These are phyloP conservation scores for Neodon shergylaensis DNA, from an alignment of 2,113 vertebrate genomes.

Conservation along the genomic window DNA sequence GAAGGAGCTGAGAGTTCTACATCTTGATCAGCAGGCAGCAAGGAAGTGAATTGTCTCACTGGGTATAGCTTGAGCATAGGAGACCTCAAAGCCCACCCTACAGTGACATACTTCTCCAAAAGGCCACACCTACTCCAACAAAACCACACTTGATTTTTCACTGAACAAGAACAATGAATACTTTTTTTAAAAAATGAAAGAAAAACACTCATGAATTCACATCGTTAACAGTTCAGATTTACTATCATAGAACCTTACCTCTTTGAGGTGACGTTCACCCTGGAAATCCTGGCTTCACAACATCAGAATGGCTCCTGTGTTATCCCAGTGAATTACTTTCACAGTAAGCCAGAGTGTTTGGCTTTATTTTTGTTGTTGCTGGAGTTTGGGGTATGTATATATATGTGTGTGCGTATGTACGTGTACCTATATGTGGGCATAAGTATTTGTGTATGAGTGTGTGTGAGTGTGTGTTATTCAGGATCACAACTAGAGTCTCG, in stretches of 20 bases:
- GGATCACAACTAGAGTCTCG: neutral
- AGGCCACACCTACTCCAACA: neutral
- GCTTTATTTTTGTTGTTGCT: neutral
- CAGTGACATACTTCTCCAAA: neutral
- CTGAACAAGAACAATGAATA: neutral
- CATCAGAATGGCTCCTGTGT: neutral
- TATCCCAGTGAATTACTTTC: neutral
- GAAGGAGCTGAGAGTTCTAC: neutral
- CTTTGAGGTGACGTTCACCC: neutral
- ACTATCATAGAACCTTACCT: neutral
- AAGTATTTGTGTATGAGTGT: too few species aligned
- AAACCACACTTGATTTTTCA: neutral
- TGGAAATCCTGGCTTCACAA: neutral
- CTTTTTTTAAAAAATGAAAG: neutral
- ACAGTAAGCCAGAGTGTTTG: neutral
- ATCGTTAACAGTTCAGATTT: neutral
- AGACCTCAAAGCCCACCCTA: neutral
- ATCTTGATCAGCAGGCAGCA: neutral
- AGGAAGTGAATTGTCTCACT: neutral
- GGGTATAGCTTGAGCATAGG: neutral
- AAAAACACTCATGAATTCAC: neutral
- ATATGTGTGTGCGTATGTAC: rapidly evolving
- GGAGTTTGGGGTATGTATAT: neutral
- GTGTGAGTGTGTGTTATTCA: neutral
- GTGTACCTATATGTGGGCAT: too few species aligned